Evolutionary conservation across 2,113 vertebrate species (phyloP), one percentile per base, ranked within the genome.

Genomic region (Sorex araneus): DNA sequence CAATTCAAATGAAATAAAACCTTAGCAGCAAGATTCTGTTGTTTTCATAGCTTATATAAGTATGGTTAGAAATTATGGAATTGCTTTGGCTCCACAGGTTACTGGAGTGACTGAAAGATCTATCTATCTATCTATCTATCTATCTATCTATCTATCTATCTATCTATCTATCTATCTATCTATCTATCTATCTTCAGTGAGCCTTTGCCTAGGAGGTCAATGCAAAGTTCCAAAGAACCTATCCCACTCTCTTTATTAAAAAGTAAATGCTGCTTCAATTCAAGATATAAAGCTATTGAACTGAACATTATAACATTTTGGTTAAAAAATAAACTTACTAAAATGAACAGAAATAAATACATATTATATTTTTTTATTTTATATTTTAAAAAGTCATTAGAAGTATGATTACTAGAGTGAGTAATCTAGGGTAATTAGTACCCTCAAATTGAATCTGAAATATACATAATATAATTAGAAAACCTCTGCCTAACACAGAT

Each of bases 191-290:
- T 47, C 45, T 47, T 6, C 11, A 50, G 10, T 7, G 47, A 50
- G 10, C 47, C 47, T 50, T 50, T 50, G 9, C 47, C 9, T 67
- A 76, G 82, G 4, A 80, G 86, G 57, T 92, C 30, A 89, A 21
- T 57, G n/a, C 7, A 84, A 94, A 87, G 27, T 70, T 92, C 64
- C 84, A 91, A 23, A 76, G 16, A 92, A 89, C 34, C 32, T 89
- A 60, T 78, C 34, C 30, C 18, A 89, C 80, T 84, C 1, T 77
- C 1, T 47, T 43, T 75, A 60, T 47, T 50, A 88, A 81, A 71
- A 82, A 57, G 9, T 18, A 86, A 63, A 64, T 67, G 23, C 78
- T 21, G 0, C 50, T 82, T 25, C 78, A 87, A 78, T 78, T 0
- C 76, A 94, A 81, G 11, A 1, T 69, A 63, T 43, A 0, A 9